Conservation (phyloP, 2,888 invertebrate genomes). For the Volucella inflata region DNA sequence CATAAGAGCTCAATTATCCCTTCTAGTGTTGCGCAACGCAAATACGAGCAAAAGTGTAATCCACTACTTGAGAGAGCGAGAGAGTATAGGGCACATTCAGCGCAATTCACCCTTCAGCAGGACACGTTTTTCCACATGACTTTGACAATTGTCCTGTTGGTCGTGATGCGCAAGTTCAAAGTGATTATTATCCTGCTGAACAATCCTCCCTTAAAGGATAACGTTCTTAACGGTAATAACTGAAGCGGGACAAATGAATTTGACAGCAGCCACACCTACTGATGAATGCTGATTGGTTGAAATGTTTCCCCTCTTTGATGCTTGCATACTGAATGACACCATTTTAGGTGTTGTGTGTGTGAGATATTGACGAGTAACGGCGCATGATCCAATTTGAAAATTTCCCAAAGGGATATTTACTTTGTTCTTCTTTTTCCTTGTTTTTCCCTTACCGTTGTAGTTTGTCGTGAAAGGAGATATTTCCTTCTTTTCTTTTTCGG, state of each 20-base stretch:
- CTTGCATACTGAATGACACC: conserved; percentile 77
- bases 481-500: conserved; percentile 22
- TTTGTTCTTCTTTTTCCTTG: conserved; percentile 12
- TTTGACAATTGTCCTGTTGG: conserved; percentile 74
- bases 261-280: conserved; percentile 79
- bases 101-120: conserved; percentile 75
- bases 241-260: conserved; percentile 78
- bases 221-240: conserved; percentile 67
- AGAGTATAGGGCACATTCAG: conserved; percentile 68
- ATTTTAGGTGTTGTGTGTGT: conserved; percentile 77
- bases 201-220: conserved; percentile 74
- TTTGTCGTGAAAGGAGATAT: conserved; percentile 23
- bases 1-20: conserved; percentile 70
- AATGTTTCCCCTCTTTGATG: conserved; percentile 77
- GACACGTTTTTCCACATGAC: conserved; percentile 42
- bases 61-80: conserved; percentile 31
- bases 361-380: conserved; percentile 24
- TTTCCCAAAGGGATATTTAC: conserved; percentile 65
- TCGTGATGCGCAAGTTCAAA: conserved; percentile 79
- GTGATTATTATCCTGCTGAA: conserved; percentile 79
- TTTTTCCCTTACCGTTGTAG: neutral
- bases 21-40: conserved; percentile 68
- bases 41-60: conserved; percentile 19
- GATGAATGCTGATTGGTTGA: conserved; percentile 79
- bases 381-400: conserved; percentile 57